Percentiles rank a stretch among this genome's conserved stretches.
phyloP scores from a whole-genome alignment of 2,888 invertebrate species.

The Ariolimax columbianus region DNA sequence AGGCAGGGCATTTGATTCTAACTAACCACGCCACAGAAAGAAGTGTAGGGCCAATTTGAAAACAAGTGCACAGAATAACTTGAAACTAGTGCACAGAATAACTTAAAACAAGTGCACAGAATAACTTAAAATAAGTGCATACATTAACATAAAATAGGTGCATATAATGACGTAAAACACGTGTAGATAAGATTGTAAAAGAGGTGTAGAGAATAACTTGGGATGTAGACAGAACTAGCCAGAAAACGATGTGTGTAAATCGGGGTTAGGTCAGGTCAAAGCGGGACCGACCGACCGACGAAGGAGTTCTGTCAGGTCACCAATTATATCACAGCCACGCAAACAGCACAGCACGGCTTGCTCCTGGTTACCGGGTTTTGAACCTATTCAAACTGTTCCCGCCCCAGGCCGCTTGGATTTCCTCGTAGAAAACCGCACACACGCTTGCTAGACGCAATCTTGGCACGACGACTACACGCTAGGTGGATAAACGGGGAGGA shows the following conservation, averaged over 20 bases:
- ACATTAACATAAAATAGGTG: background rate
- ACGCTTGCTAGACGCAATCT: slow-evolving; percentile 9
- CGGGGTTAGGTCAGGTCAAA: slow-evolving; percentile 38
- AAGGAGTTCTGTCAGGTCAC: slow-evolving; percentile 36
- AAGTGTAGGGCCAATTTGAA: background rate
- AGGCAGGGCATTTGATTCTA: background rate
- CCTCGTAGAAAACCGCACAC: slow-evolving; percentile 32
- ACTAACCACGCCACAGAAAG: background rate
- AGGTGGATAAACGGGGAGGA: background rate
- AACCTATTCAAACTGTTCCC: slow-evolving; percentile 39
- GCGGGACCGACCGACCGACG: slow-evolving; percentile 31
- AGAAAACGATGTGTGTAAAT: background rate
- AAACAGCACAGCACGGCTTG: slow-evolving; percentile 36
- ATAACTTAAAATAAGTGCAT: background rate
- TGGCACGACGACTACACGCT: slow-evolving; percentile 31
- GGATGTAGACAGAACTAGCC: background rate
- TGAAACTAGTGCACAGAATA: background rate
- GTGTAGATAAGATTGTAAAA: background rate
- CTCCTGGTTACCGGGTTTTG: slow-evolving; percentile 32
- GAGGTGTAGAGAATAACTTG: background rate
- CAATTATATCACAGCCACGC: slow-evolving; percentile 40
- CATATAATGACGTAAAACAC: background rate
- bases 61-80: background rate
- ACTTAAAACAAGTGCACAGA: background rate
- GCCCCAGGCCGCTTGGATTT: slow-evolving; percentile 5